Percentiles rank a stretch among this genome's conserved stretches.
These are phyloP conservation scores for Melieria picta DNA, from an alignment of 2,888 invertebrate species.

Conservation along the genomic window DNA sequence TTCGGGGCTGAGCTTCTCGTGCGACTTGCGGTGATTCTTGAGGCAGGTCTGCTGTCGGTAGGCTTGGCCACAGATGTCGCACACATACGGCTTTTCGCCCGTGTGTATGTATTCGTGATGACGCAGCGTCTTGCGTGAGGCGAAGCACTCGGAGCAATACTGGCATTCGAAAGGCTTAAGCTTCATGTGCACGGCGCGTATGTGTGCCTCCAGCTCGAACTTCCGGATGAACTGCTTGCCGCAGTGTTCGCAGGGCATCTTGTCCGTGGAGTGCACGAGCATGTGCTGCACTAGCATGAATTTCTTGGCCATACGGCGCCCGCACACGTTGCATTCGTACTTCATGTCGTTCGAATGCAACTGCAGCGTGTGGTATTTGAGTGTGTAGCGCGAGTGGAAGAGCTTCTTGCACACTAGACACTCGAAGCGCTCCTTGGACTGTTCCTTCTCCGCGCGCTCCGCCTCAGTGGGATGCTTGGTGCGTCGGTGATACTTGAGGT, in stretches of 20 bases:
- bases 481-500: slow-evolving; percentile 59
- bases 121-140: slow-evolving; percentile 55
- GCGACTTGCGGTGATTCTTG: slow-evolving; percentile 57
- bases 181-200: slow-evolving; percentile 58
- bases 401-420: slow-evolving; percentile 56
- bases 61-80: slow-evolving; percentile 59
- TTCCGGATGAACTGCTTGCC: slow-evolving; percentile 55
- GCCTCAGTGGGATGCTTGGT: slow-evolving; percentile 57
- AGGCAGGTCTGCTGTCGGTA: slow-evolving; percentile 59
- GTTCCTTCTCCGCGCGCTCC: slow-evolving; percentile 49
- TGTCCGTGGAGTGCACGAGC: slow-evolving; percentile 57
- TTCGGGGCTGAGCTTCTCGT: slow-evolving; percentile 43
- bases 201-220: slow-evolving; percentile 58
- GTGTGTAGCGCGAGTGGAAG: slow-evolving; percentile 58
- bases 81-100: slow-evolving; percentile 63
- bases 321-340: slow-evolving; percentile 56
- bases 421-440: slow-evolving; percentile 47
- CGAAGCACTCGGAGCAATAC: slow-evolving; percentile 56
- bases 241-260: slow-evolving; percentile 58
- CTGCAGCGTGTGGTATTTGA: slow-evolving; percentile 56
- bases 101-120: slow-evolving; percentile 63
- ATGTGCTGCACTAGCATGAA: slow-evolving; percentile 60
- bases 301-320: slow-evolving; percentile 57
- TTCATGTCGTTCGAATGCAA: slow-evolving; percentile 51
- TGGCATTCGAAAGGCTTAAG: slow-evolving; percentile 56